Conservation (phyloP, 2,113 vertebrate genomes). For the Cnemophilus loriae region DNA sequence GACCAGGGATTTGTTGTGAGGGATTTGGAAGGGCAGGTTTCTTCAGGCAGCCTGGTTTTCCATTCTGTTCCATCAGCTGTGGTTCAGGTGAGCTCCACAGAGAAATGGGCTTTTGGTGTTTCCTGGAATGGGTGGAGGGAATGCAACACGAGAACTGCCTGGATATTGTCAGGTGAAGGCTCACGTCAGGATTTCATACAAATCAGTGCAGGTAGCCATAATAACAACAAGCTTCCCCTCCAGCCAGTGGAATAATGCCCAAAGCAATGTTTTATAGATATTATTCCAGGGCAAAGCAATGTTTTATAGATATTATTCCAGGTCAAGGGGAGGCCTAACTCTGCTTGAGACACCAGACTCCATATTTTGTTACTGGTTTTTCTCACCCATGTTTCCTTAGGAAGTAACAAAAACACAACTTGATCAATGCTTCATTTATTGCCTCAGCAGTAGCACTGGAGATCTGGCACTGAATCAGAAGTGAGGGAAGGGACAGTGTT, state of each 20-base stretch:
- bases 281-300: not conserved
- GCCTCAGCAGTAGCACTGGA: conserved; percentile 13
- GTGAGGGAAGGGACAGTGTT: not conserved
- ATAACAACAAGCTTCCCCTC: not conserved
- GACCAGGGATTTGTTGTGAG: not conserved
- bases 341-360: not conserved
- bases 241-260: not conserved
- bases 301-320: not conserved
- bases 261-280: not conserved
- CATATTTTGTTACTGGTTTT: not conserved
- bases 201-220: not conserved
- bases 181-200: not conserved
- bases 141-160: not conserved
- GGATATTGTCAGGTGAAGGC: not conserved
- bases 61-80: not conserved
- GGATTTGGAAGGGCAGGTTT: not conserved
- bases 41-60: not conserved
- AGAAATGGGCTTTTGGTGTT: not conserved
- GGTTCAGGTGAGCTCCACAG: not conserved
- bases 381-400: not conserved
- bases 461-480: not conserved
- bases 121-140: not conserved
- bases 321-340: not conserved
- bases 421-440: conserved; percentile 39
- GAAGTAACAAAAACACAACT: not conserved